Percentiles rank a stretch among this genome's conserved stretches.
phyloP scores from a whole-genome alignment of 2,113 vertebrate species.

The Nothocercus nigrocapillus region DNA sequence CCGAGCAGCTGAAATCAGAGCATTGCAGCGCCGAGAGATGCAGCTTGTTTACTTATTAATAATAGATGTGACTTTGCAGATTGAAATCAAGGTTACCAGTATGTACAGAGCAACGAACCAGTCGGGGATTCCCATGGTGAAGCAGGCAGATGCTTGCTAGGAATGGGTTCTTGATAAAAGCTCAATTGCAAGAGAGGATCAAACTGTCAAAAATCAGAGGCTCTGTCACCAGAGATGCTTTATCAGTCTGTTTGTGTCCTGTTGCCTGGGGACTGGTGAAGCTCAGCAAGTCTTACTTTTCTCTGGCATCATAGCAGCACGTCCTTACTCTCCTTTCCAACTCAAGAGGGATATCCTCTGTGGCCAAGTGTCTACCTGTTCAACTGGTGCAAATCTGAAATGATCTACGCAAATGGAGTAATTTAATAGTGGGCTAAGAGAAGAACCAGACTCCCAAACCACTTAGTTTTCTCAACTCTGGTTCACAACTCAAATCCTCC shows the following conservation, averaged over 20 bases:
- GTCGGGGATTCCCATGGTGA: not conserved
- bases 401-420: not conserved
- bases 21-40: fast-evolving
- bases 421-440: not conserved
- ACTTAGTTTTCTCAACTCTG: fast-evolving
- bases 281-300: no score
- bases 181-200: fast-evolving
- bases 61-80: not conserved
- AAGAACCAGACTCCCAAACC: not conserved
- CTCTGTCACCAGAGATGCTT: not conserved
- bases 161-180: fast-evolving
- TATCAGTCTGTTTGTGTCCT: not conserved
- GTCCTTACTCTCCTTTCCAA: not conserved
- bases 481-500: not conserved
- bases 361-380: not conserved
- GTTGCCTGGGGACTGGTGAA: not conserved
- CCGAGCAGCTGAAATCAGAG: not conserved
- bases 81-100: not conserved
- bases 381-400: not conserved
- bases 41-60: not conserved
- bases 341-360: not conserved
- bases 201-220: not conserved
- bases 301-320: not conserved
- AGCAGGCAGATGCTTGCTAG: not conserved
- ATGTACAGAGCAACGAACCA: not conserved